Conservation (phyloP, 2,113 vertebrate species). For the Dinomys branickii region DNA sequence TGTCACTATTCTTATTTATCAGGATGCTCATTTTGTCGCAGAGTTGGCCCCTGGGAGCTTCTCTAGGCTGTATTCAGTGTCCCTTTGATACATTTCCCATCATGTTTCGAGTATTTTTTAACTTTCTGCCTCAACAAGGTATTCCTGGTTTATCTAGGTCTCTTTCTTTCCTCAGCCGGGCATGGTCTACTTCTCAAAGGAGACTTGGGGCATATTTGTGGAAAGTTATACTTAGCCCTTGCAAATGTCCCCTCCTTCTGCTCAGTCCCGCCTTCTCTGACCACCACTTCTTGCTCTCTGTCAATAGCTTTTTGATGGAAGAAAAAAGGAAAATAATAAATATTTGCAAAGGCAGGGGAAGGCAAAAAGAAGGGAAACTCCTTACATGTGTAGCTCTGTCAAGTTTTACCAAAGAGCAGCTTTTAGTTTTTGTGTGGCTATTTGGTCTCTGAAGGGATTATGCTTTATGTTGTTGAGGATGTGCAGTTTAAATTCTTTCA, state of each 20-base stretch:
- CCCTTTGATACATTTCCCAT: not conserved
- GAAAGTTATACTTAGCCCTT: not conserved
- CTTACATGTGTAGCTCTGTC: not conserved
- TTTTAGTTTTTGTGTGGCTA: not conserved
- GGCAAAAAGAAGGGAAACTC: not conserved
- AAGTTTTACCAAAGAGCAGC: not conserved
- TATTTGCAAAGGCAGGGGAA: not conserved
- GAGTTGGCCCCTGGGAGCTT: not conserved
- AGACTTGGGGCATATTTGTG: not conserved
- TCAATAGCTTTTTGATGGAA: not conserved
- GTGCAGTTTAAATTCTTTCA: not conserved
- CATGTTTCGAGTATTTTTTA: not conserved
- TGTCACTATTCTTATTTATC: not conserved
- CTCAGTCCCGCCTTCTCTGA: not conserved
- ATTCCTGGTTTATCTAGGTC: not conserved
- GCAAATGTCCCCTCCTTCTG: not conserved
- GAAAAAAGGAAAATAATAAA: not conserved
- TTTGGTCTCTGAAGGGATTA: conserved; percentile 27
- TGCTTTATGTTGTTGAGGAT: not conserved
- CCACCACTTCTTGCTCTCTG: not conserved
- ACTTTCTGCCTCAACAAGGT: not conserved
- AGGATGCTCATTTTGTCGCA: not conserved
- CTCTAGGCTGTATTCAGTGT: not conserved
- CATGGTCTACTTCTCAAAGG: not conserved
- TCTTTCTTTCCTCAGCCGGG: not conserved